phyloP scores from a whole-genome alignment of 2,888 invertebrate genomes.

The Ephialtes manifestator region DNA sequence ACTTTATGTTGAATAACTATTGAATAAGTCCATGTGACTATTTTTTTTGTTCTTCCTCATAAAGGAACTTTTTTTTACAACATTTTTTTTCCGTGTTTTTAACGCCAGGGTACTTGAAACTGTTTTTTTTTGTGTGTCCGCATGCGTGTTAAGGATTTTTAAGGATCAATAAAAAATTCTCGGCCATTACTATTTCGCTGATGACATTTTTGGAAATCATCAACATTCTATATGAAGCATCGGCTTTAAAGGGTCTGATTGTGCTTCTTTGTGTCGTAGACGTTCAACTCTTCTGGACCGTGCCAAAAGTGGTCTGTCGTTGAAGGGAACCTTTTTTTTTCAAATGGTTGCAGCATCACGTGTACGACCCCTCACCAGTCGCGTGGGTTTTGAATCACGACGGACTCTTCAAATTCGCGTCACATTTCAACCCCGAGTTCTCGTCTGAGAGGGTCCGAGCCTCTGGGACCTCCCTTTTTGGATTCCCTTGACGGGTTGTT shows the following conservation, averaged over 20 bases:
- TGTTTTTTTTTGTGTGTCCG: no score
- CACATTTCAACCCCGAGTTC: constrained; percentile 83
- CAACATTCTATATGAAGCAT: background rate
- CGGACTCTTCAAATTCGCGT: constrained; percentile 85
- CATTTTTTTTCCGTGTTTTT: no score
- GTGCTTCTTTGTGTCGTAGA: constrained; percentile 7
- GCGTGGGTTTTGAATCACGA: constrained; percentile 79
- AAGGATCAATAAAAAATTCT: no score
- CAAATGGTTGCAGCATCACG: constrained; percentile 79
- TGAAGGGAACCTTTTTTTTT: constrained; percentile 80
- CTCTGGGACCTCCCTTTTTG: constrained; percentile 65
- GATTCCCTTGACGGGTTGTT: constrained; percentile 34
- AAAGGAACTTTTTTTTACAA: no score
- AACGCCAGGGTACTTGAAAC: no score
- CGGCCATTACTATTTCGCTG: no score
- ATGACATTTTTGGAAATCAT: background rate
- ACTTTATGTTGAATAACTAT: no score
- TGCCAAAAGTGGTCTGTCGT: constrained; percentile 20
- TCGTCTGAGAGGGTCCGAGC: constrained; percentile 76
- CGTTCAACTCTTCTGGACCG: constrained; percentile 21
- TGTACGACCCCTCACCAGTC: constrained; percentile 51
- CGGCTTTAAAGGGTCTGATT: constrained; percentile 20
- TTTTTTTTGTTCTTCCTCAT: no score
- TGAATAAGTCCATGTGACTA: no score
- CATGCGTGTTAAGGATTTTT: no score